Conservation (phyloP, 2,113 vertebrate genomes). For the Malaclemys terrapin region DNA sequence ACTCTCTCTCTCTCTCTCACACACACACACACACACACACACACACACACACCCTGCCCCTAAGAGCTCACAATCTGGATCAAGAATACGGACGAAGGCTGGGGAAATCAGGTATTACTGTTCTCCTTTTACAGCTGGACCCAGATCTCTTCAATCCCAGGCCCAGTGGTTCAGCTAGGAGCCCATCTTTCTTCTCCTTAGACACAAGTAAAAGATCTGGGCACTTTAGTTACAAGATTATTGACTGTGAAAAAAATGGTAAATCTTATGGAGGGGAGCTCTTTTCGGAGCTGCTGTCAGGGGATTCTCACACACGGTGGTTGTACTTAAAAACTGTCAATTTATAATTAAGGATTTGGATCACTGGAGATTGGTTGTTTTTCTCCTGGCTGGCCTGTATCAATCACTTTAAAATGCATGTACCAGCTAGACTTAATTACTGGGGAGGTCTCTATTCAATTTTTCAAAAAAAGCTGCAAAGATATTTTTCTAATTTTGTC, state of each 20-base stretch:
- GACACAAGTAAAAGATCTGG: not conserved
- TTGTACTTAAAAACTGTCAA: not conserved
- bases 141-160: not conserved
- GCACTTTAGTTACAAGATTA: not conserved
- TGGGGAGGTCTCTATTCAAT: not conserved
- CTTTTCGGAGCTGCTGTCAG: fast-evolving
- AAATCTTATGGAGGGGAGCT: not conserved
- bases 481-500: not conserved
- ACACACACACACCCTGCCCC: too few species aligned
- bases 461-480: not conserved
- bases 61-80: too few species aligned
- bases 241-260: not conserved
- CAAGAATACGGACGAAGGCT: too few species aligned
- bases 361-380: not conserved
- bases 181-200: not conserved
- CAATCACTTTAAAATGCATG: fast-evolving
- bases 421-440: not conserved
- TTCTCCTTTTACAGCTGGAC: not conserved
- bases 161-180: not conserved
- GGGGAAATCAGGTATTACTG: not conserved
- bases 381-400: not conserved
- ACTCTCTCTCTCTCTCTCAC: too few species aligned
- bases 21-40: too few species aligned
- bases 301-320: not conserved
- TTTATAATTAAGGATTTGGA: not conserved